Evolutionary conservation across 2,888 invertebrate species (phyloP).

Genomic region (Phymatocera aterrima): DNA sequence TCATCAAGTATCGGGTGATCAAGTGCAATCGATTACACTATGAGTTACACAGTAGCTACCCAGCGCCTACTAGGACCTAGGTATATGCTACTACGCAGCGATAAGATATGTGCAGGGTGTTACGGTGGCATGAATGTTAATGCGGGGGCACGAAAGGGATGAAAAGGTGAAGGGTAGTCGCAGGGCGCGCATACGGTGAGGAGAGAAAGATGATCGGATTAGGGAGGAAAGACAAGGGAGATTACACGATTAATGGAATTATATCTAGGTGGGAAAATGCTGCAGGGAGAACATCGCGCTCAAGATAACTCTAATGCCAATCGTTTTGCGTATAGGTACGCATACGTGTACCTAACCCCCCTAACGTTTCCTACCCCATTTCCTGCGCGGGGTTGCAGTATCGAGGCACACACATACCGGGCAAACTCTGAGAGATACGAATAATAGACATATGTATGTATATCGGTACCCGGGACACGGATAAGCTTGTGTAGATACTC

Average conservation of each 20-base stretch:
- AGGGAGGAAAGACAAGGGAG: conserved; percentile 44
- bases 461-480: not conserved
- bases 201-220: conserved; percentile 30
- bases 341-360: no score
- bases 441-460: not conserved
- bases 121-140: conserved; percentile 38
- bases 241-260: conserved; percentile 44
- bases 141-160: conserved; percentile 2
- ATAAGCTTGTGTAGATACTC: conserved; percentile 9
- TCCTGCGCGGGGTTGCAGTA: conserved; percentile 21
- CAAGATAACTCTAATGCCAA: conserved; percentile 32
- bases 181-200: conserved; percentile 12
- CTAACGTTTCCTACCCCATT: conserved; percentile 26
- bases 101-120: conserved; percentile 31
- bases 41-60: not conserved
- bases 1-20: conserved; percentile 6
- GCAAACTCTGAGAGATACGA: not conserved
- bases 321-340: no score
- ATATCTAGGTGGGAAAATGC: conserved; percentile 24
- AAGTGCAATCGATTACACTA: conserved; percentile 22
- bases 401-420: not conserved
- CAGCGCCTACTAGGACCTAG: no score
- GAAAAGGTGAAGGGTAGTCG: conserved; percentile 1
- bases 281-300: conserved; percentile 23
- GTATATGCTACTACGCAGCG: not conserved